Base-by-base conservation (phyloP, 2,797 vertebrate genomes). In the Rhodeus uyekii region DNA sequence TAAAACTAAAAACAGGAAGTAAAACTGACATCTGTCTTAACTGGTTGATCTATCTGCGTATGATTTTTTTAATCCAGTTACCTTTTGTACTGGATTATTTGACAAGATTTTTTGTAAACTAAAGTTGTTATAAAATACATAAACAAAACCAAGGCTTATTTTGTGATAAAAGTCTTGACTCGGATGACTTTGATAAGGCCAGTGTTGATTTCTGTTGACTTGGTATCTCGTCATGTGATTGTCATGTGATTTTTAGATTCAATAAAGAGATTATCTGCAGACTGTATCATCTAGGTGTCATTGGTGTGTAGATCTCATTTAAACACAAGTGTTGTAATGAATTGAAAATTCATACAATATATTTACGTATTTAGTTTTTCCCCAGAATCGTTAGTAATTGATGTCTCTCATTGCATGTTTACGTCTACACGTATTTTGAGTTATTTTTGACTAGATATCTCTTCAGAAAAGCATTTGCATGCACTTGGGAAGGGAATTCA, bases 191-290 rank as follows among this genome's bases (percentile, higher is more conserved):
- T 63, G 71, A 86, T 87, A 86, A 63, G 71, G 63, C n/a, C 32
- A 27, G 76, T 65, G 76, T 65, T 67, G 22, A 27, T 38, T 16
- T 69, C 24, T 64, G 34, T 27, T 77, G 69, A 38, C 81, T 50
- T 29, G 27, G 8, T 36, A 64, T 36, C 8, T 2, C 4, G 73
- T 84, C 61, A 83, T 78, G 61, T 83, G 81, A 83, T 36, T 6
- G 2, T 24, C 75, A 84, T 53, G 88, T n/a, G n/a, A 77, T 78
- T 87, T 83, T 86, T 55, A 78, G 24, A 75, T 29, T 61, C 34
- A 48, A 29, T 76, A 29, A 76, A 76, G 60, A 64, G 12, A 46
- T 77, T 4, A 64, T 32, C 42, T 48, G 60, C 24, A 24, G 48
- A 13, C n/a, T 74, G 48, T 55, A 3, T 50, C 48, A 74, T 27